These are phyloP conservation scores for Panagrolaimus sp. DNA, from an alignment of 1,140 invertebrate species.

Conservation along the genomic window DNA sequence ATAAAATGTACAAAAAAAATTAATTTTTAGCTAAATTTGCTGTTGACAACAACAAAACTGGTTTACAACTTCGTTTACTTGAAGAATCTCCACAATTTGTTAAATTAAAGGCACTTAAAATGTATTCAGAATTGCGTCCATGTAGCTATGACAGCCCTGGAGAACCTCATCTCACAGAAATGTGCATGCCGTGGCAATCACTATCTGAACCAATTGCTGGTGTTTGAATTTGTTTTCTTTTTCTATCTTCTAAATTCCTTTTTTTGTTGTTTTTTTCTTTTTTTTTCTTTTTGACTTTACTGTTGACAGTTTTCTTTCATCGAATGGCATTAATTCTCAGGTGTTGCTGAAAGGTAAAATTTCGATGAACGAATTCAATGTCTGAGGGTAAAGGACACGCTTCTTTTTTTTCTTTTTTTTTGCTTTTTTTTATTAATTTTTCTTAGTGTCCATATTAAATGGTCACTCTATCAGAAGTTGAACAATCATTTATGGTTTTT, in stretches of 20 bases:
- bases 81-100: constrained; percentile 13
- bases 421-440: neutral
- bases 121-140: constrained; percentile 4
- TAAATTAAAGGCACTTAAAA: constrained; percentile 6
- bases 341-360: neutral
- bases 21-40: constrained; percentile 10
- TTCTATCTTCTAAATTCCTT: neutral
- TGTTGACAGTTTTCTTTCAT: constrained; percentile 6
- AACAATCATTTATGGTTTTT: constrained; percentile 19
- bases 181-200: neutral
- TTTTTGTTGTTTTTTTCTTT: neutral
- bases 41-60: neutral
- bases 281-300: neutral
- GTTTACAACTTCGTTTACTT: constrained; percentile 6
- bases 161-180: neutral
- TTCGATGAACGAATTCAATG: constrained; percentile 8
- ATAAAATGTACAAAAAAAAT: neutral
- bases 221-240: neutral
- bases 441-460: neutral
- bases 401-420: constrained; percentile 3
- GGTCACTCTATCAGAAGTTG: neutral
- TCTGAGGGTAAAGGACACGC: neutral
- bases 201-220: constrained; percentile 6
- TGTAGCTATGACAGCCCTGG: neutral
- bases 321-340: neutral